Percentiles rank a stretch among this genome's conserved stretches.
These are phyloP conservation scores for Ochropleura plecta DNA, from an alignment of 2,888 invertebrate species.

Conservation along the genomic window DNA sequence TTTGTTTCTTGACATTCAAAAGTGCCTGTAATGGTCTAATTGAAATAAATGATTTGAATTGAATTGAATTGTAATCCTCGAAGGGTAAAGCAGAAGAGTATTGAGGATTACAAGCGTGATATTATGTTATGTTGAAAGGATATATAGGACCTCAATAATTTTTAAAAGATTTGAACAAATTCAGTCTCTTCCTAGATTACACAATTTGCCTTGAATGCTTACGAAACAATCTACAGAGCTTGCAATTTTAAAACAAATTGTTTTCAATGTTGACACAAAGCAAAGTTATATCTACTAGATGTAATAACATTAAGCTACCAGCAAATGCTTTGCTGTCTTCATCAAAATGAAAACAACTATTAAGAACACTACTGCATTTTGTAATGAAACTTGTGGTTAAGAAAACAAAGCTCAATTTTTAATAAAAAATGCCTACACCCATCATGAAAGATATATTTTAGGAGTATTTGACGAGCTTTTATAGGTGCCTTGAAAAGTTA, in stretches of 20 bases:
- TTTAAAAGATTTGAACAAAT: background rate
- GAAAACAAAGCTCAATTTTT: constrained; percentile 67
- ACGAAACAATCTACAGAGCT: constrained; percentile 33
- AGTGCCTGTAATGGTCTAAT: too few species aligned
- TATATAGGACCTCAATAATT: background rate
- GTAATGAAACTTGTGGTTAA: constrained; percentile 60
- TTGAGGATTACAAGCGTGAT: too few species aligned
- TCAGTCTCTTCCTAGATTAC: background rate
- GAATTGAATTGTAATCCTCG: too few species aligned
- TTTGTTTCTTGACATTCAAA: too few species aligned
- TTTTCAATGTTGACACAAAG: constrained; percentile 58
- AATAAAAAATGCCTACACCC: constrained; percentile 50
- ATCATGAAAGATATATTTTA: constrained; percentile 79
- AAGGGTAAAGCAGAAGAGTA: too few species aligned
- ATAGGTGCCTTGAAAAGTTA: constrained; percentile 85
- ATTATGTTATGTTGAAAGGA: too few species aligned
- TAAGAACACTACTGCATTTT: constrained; percentile 22
- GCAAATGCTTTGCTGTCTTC: constrained; percentile 48
- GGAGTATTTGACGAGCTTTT: constrained; percentile 86
- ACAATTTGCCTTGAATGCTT: background rate
- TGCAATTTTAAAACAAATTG: constrained; percentile 41
- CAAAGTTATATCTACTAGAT: constrained; percentile 65
- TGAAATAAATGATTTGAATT: too few species aligned
- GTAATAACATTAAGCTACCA: constrained; percentile 64
- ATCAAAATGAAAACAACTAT: constrained; percentile 59